These are phyloP conservation scores for Lampris megalopsis DNA, from an alignment of 2,113 vertebrate species.

Conservation along the genomic window DNA sequence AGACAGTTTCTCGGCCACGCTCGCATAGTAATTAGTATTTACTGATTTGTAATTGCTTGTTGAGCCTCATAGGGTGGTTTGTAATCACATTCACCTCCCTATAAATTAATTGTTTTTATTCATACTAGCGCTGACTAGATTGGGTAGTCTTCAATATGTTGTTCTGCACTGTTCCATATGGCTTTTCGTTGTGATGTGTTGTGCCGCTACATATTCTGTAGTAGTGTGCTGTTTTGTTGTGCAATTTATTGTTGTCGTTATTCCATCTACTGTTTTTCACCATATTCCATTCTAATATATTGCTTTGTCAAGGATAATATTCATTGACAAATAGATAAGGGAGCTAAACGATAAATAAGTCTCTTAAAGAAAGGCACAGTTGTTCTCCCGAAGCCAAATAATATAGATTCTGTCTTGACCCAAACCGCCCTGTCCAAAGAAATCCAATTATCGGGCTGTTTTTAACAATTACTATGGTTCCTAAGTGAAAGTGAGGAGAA, in stretches of 20 bases:
- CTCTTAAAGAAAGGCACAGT: no score
- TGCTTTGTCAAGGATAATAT: background rate
- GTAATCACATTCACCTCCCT: slow-evolving; percentile 59
- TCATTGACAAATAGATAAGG: no score
- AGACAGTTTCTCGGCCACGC: slow-evolving; percentile 33
- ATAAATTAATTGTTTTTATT: slow-evolving; percentile 60
- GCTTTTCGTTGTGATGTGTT: background rate
- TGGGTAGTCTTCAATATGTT: background rate
- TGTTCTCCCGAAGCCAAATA: background rate
- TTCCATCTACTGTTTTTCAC: background rate
- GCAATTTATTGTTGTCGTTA: background rate
- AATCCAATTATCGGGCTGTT: slow-evolving; percentile 47
- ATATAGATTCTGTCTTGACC: slow-evolving; percentile 26
- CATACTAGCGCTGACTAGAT: slow-evolving; percentile 23
- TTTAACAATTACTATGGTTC: slow-evolving; percentile 57
- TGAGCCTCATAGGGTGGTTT: slow-evolving; percentile 61
- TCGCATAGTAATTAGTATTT: slow-evolving; percentile 66
- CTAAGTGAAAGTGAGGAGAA: slow-evolving; percentile 52
- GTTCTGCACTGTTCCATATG: background rate
- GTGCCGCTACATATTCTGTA: no score
- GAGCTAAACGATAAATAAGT: no score
- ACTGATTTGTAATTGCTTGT: slow-evolving; percentile 71
- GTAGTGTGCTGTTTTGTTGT: background rate
- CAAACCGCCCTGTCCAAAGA: slow-evolving; percentile 30
- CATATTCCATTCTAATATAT: background rate